phyloP scores from a whole-genome alignment of 2,797 vertebrate genomes.

The Poeciliopsis paucimaculata region DNA sequence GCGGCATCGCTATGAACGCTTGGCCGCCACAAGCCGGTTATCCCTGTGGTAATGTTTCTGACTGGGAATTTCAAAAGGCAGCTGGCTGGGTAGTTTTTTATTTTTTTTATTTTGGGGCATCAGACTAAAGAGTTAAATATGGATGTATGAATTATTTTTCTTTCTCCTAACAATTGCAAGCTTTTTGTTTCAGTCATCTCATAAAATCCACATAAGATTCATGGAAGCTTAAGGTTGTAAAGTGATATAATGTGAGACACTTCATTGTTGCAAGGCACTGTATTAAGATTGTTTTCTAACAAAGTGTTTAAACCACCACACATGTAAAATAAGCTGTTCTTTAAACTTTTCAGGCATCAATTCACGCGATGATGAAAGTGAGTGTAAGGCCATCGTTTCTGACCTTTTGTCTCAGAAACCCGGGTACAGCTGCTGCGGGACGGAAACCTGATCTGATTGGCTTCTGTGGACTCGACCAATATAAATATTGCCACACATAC shows the following conservation, averaged over 20 bases:
- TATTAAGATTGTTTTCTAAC: neutral
- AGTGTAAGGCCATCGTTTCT: slow-evolving; percentile 1
- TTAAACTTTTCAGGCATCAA: slow-evolving; percentile 1
- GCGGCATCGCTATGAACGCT: no score
- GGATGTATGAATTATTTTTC: neutral
- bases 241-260: neutral
- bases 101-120: no score
- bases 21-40: no score
- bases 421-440: slow-evolving; percentile 20
- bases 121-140: neutral
- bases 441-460: slow-evolving; percentile 57
- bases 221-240: neutral
- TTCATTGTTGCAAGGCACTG: neutral
- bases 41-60: no score
- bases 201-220: neutral
- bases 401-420: slow-evolving; percentile 30
- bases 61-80: no score
- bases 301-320: neutral
- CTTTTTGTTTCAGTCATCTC: neutral
- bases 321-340: neutral
- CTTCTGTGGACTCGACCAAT: slow-evolving; percentile 47
- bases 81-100: no score
- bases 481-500: slow-evolving; percentile 71
- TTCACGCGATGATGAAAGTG: slow-evolving; percentile 15
- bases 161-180: neutral